phyloP scores from a whole-genome alignment of 2,797 vertebrate genomes.

The Lagocephalus sceleratus region DNA sequence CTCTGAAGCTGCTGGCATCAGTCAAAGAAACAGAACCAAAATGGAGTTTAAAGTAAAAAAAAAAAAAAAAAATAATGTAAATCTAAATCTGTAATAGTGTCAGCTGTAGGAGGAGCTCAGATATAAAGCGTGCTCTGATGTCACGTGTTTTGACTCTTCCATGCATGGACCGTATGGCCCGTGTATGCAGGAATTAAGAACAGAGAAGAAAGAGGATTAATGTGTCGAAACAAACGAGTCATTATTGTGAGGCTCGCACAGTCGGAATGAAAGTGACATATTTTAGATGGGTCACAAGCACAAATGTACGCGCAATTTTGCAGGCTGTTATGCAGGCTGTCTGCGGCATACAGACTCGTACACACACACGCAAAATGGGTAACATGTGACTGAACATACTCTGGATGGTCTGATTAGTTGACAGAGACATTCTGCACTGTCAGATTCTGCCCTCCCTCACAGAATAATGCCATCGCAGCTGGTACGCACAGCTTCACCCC shows the following conservation, averaged over 20 bases:
- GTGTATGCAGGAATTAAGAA: too few species aligned
- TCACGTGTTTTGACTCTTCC: too few species aligned
- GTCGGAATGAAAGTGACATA: conserved; percentile 46
- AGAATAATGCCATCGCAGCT: background rate
- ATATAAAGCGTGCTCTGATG: conserved; percentile 13
- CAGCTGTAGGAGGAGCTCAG: conserved; percentile 30
- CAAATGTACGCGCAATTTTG: background rate
- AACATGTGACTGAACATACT: conserved; percentile 13
- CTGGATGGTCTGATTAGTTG: conserved; percentile 18
- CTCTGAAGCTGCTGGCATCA: conserved; percentile 1
- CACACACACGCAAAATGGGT: background rate
- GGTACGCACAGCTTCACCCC: conserved; percentile 4
- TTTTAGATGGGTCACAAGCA: conserved; percentile 46
- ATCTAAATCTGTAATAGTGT: conserved; percentile 30
- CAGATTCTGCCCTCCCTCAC: conserved; percentile 15
- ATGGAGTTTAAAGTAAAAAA: conserved; percentile 26
- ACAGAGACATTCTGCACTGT: conserved; percentile 9
- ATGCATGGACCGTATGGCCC: too few species aligned
- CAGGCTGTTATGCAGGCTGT: conserved; percentile 6
- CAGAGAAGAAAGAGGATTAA: conserved; percentile 35
- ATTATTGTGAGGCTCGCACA: conserved; percentile 45
- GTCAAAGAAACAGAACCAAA: conserved; percentile 1
- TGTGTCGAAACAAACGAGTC: conserved; percentile 48
- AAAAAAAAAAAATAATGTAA: too few species aligned
- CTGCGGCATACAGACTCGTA: background rate